phyloP scores from a whole-genome alignment of 2,888 invertebrate genomes.

The Antheraea yamamai region DNA sequence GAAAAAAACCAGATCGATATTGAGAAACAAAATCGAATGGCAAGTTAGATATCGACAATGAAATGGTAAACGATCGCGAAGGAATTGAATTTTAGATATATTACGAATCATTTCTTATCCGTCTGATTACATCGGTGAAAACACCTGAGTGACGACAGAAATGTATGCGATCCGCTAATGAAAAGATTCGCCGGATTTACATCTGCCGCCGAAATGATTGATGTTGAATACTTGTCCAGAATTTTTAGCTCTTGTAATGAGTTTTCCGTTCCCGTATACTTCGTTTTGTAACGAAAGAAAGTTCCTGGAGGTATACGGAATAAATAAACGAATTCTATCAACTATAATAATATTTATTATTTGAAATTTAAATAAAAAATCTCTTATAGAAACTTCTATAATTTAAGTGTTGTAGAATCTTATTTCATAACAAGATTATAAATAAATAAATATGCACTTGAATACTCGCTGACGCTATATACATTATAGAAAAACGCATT shows the following conservation, averaged over 20 bases:
- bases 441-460: too few species aligned
- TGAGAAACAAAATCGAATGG: slow-evolving; percentile 24
- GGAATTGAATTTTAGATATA: slow-evolving; percentile 39
- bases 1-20: background rate
- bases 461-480: too few species aligned
- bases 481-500: too few species aligned
- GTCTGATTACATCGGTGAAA: slow-evolving; percentile 38
- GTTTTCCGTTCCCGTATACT: slow-evolving; percentile 26
- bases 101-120: slow-evolving; percentile 46
- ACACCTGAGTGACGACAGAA: slow-evolving; percentile 42
- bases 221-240: slow-evolving; percentile 37
- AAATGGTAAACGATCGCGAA: slow-evolving; percentile 42
- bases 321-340: background rate
- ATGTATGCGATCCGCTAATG: slow-evolving; percentile 62
- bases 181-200: slow-evolving; percentile 58
- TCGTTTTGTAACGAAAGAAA: slow-evolving; percentile 25
- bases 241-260: slow-evolving; percentile 34
- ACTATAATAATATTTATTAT: background rate
- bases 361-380: too few species aligned
- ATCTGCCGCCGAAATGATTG: slow-evolving; percentile 57
- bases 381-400: too few species aligned
- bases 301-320: background rate
- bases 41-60: slow-evolving; percentile 29
- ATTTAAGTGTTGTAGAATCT: too few species aligned
- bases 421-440: too few species aligned